A percentile compares a stretch with the other conserved stretches of the same genome.
These are phyloP conservation scores for Zaprionus lineosus DNA, from an alignment of 2,888 invertebrate species.

Conservation along the genomic window DNA sequence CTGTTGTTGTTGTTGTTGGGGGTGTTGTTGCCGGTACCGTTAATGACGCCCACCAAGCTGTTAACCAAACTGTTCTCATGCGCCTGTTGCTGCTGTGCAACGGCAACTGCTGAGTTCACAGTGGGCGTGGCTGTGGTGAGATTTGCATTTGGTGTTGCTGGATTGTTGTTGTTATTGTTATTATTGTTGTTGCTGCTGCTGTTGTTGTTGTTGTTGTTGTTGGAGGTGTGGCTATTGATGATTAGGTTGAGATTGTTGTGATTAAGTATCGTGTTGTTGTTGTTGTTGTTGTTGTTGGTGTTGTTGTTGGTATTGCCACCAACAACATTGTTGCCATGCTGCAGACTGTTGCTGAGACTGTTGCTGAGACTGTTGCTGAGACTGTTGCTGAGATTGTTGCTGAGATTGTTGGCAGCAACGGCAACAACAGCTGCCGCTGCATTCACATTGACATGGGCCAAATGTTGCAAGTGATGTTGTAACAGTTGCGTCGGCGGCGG, in stretches of 20 bases:
- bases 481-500: slow-evolving; percentile 82
- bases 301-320: slow-evolving; percentile 39
- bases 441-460: slow-evolving; percentile 81
- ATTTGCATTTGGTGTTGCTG: slow-evolving; percentile 75
- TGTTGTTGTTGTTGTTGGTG: slow-evolving; percentile 46
- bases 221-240: slow-evolving; percentile 68
- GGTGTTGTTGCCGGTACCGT: slow-evolving; percentile 47
- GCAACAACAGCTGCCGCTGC: slow-evolving; percentile 74
- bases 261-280: slow-evolving; percentile 64
- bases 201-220: slow-evolving; percentile 37
- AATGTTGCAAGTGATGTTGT: slow-evolving; percentile 82
- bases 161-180: slow-evolving; percentile 66
- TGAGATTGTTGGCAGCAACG: slow-evolving; percentile 73
- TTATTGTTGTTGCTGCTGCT: slow-evolving; percentile 26
- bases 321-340: slow-evolving; percentile 38
- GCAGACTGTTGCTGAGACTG: slow-evolving; percentile 59
- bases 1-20: slow-evolving; percentile 51
- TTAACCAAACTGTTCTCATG: slow-evolving; percentile 75
- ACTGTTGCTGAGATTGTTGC: slow-evolving; percentile 67
- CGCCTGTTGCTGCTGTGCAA: slow-evolving; percentile 68
- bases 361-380: slow-evolving; percentile 64
- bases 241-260: slow-evolving; percentile 72
- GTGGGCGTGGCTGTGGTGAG: slow-evolving; percentile 66
- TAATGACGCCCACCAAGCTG: slow-evolving; percentile 71
- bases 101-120: slow-evolving; percentile 63